phyloP scores from a whole-genome alignment of 2,113 vertebrate genomes.

The Grallaria varia region DNA sequence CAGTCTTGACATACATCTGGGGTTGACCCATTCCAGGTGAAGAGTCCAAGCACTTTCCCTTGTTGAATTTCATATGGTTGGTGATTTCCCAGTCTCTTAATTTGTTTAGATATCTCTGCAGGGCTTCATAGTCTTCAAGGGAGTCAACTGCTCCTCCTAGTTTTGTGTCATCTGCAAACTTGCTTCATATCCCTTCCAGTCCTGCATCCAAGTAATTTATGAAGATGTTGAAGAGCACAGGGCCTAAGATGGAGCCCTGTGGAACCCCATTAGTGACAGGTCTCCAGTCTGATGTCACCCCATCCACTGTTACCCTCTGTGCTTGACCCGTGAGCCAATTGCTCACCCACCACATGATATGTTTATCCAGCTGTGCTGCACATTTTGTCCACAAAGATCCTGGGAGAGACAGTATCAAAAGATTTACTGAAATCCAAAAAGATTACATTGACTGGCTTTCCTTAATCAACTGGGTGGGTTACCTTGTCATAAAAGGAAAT shows the following conservation, averaged over 20 bases:
- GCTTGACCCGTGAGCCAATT: background rate
- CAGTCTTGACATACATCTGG: background rate
- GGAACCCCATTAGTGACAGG: background rate
- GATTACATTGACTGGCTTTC: background rate
- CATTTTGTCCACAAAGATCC: background rate
- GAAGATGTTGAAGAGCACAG: background rate
- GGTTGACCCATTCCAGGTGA: background rate
- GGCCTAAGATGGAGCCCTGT: background rate
- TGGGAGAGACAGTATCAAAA: background rate
- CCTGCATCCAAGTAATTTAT: background rate
- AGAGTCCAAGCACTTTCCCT: background rate
- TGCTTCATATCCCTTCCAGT: background rate
- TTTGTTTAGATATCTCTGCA: background rate
- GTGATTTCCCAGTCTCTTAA: background rate
- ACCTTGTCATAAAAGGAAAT: background rate
- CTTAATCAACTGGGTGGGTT: background rate
- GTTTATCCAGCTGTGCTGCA: background rate
- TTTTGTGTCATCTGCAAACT: background rate
- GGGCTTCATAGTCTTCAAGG: background rate
- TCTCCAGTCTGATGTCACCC: background rate
- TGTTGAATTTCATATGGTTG: background rate
- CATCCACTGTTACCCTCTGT: background rate
- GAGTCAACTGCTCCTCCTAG: background rate
- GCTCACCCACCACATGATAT: background rate
- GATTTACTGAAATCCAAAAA: background rate